A percentile compares a stretch with the other conserved stretches of the same genome.
Conservation (phyloP, 2,888 invertebrate genomes). For the Eupithecia subumbrata region DNA sequence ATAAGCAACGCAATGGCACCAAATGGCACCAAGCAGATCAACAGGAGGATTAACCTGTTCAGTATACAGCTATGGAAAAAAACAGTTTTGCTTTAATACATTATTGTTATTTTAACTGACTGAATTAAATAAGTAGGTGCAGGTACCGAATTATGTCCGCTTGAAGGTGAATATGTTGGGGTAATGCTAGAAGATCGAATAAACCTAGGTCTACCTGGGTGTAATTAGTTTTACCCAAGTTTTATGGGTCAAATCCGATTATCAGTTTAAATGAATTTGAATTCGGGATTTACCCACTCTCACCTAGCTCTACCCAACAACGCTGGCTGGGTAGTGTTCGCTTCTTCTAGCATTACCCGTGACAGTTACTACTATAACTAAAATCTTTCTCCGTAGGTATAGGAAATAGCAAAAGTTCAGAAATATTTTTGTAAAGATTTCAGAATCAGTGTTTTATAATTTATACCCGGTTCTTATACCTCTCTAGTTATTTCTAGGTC, state of each 20-base stretch:
- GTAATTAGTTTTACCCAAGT: too few species aligned
- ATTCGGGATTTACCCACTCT: too few species aligned
- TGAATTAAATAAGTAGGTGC: not conserved
- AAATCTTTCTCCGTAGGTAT: not conserved
- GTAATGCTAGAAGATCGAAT: too few species aligned
- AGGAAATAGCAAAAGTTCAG: not conserved
- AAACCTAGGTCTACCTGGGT: too few species aligned
- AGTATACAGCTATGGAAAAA: constrained; percentile 1
- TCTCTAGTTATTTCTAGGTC: too few species aligned
- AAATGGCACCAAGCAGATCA: constrained; percentile 1
- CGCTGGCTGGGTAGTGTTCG: too few species aligned
- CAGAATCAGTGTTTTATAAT: not conserved
- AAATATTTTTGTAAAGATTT: not conserved
- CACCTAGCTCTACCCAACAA: too few species aligned
- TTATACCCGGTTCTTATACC: not conserved
- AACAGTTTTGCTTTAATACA: not conserved
- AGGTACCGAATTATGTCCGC: not conserved
- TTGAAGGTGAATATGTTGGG: not conserved
- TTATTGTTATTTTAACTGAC: not conserved
- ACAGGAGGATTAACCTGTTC: not conserved
- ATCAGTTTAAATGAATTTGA: too few species aligned
- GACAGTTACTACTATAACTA: too few species aligned
- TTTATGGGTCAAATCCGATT: too few species aligned
- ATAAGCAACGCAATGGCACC: not conserved
- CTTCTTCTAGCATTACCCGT: too few species aligned